phyloP scores from a whole-genome alignment of 1,140 invertebrate genomes.

The Chlorops oryzae region DNA sequence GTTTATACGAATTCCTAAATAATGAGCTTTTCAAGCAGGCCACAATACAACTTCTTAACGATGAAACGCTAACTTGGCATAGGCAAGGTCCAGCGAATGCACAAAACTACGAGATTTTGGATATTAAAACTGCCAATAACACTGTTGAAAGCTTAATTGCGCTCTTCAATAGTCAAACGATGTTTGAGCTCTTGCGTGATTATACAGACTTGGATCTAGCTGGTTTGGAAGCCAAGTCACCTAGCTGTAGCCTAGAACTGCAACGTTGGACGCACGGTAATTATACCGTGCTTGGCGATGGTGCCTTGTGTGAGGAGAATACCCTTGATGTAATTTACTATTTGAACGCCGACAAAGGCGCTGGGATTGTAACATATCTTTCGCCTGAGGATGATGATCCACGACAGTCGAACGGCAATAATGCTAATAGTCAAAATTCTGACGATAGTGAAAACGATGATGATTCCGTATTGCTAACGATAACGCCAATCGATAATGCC shows the following conservation, averaged over 20 bases:
- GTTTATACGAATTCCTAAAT: constrained; percentile 53
- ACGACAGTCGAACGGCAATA: constrained; percentile 20
- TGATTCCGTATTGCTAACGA: constrained; percentile 44
- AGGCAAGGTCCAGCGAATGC: constrained; percentile 57
- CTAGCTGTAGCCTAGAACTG: constrained; percentile 55
- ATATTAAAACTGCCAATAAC: constrained; percentile 46
- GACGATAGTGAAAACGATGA: constrained; percentile 23
- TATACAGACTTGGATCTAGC: constrained; percentile 60
- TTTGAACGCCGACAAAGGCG: constrained; percentile 49
- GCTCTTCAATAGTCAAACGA: constrained; percentile 52
- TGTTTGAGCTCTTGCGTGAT: constrained; percentile 55
- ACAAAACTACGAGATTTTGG: constrained; percentile 56
- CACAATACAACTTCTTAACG: constrained; percentile 46
- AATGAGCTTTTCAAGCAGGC: constrained; percentile 49
- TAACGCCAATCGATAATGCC: constrained; percentile 57
- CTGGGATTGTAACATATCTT: constrained; percentile 53
- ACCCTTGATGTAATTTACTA: constrained; percentile 56
- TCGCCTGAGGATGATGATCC: constrained; percentile 46
- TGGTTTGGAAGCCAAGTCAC: constrained; percentile 37
- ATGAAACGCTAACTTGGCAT: constrained; percentile 51
- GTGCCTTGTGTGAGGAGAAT: constrained; percentile 46
- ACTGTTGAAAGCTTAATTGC: constrained; percentile 46
- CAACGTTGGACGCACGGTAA: constrained; percentile 62
- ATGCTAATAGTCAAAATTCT: constrained; percentile 13
- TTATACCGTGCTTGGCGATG: constrained; percentile 52